A percentile compares a stretch with the other conserved stretches of the same genome.
Evolutionary conservation across 2,113 vertebrate species (phyloP).

Genomic region (Phyllostomus discolor): DNA sequence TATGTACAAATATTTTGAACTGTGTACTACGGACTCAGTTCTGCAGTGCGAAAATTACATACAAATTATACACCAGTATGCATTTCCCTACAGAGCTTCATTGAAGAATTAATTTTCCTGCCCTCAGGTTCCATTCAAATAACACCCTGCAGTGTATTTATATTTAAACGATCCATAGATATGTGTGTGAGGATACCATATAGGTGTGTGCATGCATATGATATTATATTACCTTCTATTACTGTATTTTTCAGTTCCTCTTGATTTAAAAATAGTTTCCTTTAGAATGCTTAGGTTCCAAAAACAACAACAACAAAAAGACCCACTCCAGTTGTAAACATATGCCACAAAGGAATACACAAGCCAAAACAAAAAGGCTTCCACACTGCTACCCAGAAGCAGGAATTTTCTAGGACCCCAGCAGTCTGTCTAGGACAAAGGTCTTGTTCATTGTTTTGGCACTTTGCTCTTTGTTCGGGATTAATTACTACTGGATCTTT

Average conservation of each 20-base stretch:
- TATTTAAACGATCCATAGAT: background rate
- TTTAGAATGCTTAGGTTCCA: conserved; percentile 1
- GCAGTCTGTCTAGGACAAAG: background rate
- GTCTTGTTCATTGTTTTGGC: background rate
- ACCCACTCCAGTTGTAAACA: background rate
- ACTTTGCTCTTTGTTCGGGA: conserved; percentile 6
- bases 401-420: background rate
- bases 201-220: background rate
- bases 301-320: background rate
- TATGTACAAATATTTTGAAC: background rate
- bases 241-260: background rate
- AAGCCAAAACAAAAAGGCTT: background rate
- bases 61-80: background rate
- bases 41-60: background rate
- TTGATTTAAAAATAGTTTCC: conserved; percentile 30
- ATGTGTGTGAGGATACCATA: background rate
- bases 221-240: background rate
- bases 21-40: background rate
- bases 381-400: background rate
- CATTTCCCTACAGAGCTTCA: background rate
- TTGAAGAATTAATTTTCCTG: background rate
- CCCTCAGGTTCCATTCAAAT: background rate
- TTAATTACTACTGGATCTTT: background rate
- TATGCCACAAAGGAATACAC: background rate
- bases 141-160: background rate